Evolutionary conservation across 2,113 vertebrate species (phyloP).

Genomic region (Vulpes ferrilata): DNA sequence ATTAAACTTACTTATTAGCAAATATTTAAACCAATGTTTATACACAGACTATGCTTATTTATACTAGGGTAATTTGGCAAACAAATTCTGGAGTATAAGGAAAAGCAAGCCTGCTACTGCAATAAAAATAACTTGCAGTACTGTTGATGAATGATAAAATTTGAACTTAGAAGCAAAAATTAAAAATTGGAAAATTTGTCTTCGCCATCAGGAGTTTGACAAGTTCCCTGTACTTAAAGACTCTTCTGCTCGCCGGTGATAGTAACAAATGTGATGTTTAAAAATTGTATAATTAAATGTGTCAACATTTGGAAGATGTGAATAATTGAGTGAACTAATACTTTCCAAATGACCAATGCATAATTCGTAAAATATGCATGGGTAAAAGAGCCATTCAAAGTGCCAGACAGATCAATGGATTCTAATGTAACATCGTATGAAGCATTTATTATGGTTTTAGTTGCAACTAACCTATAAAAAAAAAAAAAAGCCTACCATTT

Average conservation of each 20-base stretch:
- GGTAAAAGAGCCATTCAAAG: background rate
- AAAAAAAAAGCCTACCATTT: background rate
- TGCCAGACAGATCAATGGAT: background rate
- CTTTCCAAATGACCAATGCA: background rate
- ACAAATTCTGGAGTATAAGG: background rate
- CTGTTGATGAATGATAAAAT: background rate
- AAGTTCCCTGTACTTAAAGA: background rate
- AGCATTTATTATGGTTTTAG: background rate
- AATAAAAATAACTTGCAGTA: background rate
- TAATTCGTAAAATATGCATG: background rate
- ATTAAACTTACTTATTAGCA: background rate
- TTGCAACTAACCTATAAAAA: background rate
- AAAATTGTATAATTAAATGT: background rate
- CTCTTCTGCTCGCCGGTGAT: background rate
- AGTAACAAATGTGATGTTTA: background rate
- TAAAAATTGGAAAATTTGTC: background rate
- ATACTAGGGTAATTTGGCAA: background rate
- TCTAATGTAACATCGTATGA: background rate
- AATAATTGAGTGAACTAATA: background rate
- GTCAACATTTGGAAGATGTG: background rate
- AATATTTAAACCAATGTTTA: background rate
- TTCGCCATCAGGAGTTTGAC: background rate
- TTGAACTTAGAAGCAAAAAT: background rate
- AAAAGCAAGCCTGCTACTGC: background rate
- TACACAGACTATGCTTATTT: background rate